Conservation (phyloP, 2,797 vertebrate species). For the Rhinogobio ventralis region DNA sequence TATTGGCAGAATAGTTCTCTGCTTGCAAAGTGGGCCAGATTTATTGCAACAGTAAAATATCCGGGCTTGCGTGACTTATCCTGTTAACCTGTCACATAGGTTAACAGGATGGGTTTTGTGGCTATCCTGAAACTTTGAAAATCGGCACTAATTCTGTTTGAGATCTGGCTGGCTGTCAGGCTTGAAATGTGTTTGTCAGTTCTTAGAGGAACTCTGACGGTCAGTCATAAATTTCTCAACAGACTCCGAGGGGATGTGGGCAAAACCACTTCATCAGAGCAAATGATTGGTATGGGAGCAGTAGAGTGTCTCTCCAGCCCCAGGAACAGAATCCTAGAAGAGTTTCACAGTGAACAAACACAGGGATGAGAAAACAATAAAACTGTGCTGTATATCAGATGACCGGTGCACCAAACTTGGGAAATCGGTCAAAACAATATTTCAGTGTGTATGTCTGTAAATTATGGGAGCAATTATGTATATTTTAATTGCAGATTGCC, state of each 20-base stretch:
- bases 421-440: background rate
- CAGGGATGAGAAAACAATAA: conserved; percentile 14
- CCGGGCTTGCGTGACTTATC: background rate
- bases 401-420: background rate
- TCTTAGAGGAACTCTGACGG: conserved; percentile 2
- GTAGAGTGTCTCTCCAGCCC: conserved; percentile 28
- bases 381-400: background rate
- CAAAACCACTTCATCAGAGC: conserved; percentile 31
- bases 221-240: conserved; percentile 25
- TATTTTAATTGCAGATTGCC: background rate
- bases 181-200: conserved; percentile 10
- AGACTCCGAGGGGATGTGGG: conserved; percentile 18
- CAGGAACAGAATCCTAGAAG: background rate
- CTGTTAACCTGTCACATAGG: background rate
- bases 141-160: background rate
- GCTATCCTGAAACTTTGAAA: conserved; percentile 16
- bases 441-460: background rate
- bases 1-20: background rate
- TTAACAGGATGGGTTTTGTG: background rate
- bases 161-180: background rate
- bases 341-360: background rate
- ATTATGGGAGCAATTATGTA: background rate
- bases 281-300: conserved; percentile 36
- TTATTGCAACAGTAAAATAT: background rate
- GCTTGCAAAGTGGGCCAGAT: background rate